Percentiles rank a stretch among this genome's conserved stretches.
Conservation (phyloP, 2,888 invertebrate species). For the Leucophenga montana region DNA sequence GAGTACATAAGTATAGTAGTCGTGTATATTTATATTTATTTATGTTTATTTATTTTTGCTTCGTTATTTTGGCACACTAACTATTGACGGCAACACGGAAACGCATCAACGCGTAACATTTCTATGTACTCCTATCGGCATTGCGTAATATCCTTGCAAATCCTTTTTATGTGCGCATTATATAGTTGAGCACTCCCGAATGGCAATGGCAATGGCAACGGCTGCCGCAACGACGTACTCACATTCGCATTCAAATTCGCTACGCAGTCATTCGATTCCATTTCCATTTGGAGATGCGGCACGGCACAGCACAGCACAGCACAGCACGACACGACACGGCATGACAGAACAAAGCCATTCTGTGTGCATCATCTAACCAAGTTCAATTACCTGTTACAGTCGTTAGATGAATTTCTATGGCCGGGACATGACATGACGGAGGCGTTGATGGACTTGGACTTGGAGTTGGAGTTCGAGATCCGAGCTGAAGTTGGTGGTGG, state of each 20-base stretch:
- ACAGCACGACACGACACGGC: background rate
- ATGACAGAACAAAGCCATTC: constrained; percentile 44
- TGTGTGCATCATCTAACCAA: constrained; percentile 63
- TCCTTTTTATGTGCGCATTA: constrained; percentile 71
- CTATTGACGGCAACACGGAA: too few relatives aligned
- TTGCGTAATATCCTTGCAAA: constrained; percentile 51
- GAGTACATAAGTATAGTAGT: too few relatives aligned
- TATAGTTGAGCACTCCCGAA: constrained; percentile 51
- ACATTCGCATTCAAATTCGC: constrained; percentile 38
- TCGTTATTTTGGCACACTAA: background rate
- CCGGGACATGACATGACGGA: constrained; percentile 58
- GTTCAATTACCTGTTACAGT: constrained; percentile 73
- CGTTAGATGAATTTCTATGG: constrained; percentile 72
- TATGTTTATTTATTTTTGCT: too few relatives aligned
- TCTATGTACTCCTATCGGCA: too few relatives aligned
- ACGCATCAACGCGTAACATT: too few relatives aligned
- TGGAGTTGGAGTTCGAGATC: background rate
- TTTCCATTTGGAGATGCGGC: constrained; percentile 40
- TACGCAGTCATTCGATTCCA: constrained; percentile 63
- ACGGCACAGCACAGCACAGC: background rate
- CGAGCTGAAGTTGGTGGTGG: background rate
- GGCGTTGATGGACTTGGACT: constrained; percentile 36
- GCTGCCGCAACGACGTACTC: constrained; percentile 40
- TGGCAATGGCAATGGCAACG: constrained; percentile 28
- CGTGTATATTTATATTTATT: background rate